Base-by-base conservation (phyloP, 2,888 invertebrate genomes). In the Neoitamus cyanurus region DNA sequence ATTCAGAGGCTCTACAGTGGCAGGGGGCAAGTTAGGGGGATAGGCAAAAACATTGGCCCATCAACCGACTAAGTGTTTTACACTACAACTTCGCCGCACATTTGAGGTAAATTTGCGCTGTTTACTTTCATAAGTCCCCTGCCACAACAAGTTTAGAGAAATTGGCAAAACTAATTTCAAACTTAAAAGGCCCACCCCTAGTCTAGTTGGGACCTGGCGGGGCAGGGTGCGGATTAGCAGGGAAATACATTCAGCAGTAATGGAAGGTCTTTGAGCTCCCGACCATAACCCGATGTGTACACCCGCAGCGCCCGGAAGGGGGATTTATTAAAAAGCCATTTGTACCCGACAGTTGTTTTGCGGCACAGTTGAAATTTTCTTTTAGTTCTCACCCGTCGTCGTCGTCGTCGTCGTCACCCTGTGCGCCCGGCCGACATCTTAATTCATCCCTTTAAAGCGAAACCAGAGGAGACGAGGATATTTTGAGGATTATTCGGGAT, bases 301-400 rank as follows among this genome's bases (percentile, higher is more conserved):
- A 37, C 31, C 36, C 68, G 25, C 20, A 20, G 2, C 5, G n/a
- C 75, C 20, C 42, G 37, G 37, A 69, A 69, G 37, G 36, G 37
- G 69, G 30, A 82, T 82, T 82, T 82, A 82, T 82, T 82, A 82
- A 82, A 82, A 82, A 82, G 69, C 82, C 82, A 82, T 82, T 82
- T 82, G 48, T 48, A 48, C 20, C 78, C 58, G 34, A 34, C 82
- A 68, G 82, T 82, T 68, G 37, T 69, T 82, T 36, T 69, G 36
- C 28, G 68, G 82, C 37, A 36, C 68, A 48, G 30, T 58, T 58
- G 34, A 78, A 48, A 48, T 78, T 78, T 42, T 48, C n/a, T 30
- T 78, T 78, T 31, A 34, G 15, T 48, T 25, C 25, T 11, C 42
- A 46, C n/a, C 34, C 31, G 25, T 78, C 46, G 15, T 69, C 31